phyloP scores from a whole-genome alignment of 2,113 vertebrate species.

The Bucco capensis region DNA sequence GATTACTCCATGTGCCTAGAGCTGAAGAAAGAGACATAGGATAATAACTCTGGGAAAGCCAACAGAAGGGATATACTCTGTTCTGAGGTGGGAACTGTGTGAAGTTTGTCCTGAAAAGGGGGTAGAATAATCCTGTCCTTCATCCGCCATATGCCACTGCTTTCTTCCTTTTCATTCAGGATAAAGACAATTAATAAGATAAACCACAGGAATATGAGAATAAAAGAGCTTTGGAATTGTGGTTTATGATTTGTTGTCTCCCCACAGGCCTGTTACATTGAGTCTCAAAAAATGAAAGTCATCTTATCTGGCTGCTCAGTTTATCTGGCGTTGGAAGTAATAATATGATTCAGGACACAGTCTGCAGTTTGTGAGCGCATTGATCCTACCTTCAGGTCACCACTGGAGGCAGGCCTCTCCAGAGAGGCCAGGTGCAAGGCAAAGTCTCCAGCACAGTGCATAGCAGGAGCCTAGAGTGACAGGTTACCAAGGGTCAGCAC shows the following conservation, averaged over 20 bases:
- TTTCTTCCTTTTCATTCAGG: not conserved
- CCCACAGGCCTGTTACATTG: not conserved
- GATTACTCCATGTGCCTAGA: not conserved
- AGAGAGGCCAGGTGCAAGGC: accelerated
- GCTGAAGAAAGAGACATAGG: not conserved
- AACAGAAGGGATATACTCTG: not conserved
- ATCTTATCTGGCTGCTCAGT: not conserved
- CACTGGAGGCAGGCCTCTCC: accelerated
- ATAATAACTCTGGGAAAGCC: not conserved
- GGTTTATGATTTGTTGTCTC: not conserved
- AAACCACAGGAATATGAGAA: not conserved
- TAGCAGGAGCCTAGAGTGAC: not conserved
- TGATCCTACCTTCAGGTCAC: not conserved
- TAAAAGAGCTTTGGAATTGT: not conserved
- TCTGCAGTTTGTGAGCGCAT: not conserved
- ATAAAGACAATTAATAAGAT: not conserved
- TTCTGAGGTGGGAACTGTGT: accelerated
- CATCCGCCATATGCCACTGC: not conserved
- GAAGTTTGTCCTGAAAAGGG: not conserved
- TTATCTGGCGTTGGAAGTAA: not conserved
- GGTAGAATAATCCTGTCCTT: not conserved
- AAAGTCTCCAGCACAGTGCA: accelerated
- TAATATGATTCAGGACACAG: not conserved
- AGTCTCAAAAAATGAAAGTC: not conserved
- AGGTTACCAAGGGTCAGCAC: not conserved